Conservation (phyloP, 2,888 invertebrate species). For the Pandemis cinnamomeana region DNA sequence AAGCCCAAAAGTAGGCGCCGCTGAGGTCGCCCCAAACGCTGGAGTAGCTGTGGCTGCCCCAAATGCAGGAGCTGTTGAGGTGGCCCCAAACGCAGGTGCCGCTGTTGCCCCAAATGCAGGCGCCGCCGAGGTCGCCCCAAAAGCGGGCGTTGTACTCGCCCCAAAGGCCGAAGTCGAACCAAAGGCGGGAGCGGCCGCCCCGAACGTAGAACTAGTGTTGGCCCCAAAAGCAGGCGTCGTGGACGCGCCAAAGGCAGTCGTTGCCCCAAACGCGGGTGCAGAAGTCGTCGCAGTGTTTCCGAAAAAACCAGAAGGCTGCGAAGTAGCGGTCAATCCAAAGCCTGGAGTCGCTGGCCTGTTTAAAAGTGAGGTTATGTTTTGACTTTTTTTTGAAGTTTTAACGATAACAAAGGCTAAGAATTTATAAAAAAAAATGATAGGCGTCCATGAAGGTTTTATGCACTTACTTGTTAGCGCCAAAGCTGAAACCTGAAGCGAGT, state of each 20-base stretch:
- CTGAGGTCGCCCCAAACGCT: slow-evolving; percentile 55
- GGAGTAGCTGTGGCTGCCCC: slow-evolving; percentile 56
- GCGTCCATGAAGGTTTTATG: slow-evolving; percentile 33
- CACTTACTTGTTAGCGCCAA: slow-evolving; percentile 78
- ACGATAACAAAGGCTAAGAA: not conserved
- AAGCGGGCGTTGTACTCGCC: slow-evolving; percentile 49
- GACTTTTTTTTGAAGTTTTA: slow-evolving; percentile 15
- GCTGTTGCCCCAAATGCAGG: slow-evolving; percentile 43
- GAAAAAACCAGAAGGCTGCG: slow-evolving; percentile 70
- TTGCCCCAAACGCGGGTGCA: slow-evolving; percentile 50
- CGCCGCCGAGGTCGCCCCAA: slow-evolving; percentile 56
- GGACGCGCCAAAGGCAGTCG: slow-evolving; percentile 39
- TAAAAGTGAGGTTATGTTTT: slow-evolving; percentile 49
- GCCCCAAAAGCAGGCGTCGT: slow-evolving; percentile 50
- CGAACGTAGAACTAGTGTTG: slow-evolving; percentile 47
- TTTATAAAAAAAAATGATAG: slow-evolving; percentile 1
- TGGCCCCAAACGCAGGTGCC: slow-evolving; percentile 53
- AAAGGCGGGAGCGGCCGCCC: slow-evolving; percentile 49
- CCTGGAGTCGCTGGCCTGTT: slow-evolving; percentile 71
- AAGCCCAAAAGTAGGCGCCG: slow-evolving; percentile 52
- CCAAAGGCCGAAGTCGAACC: slow-evolving; percentile 38
- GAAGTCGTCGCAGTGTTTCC: slow-evolving; percentile 61
- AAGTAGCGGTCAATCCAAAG: slow-evolving; percentile 63
- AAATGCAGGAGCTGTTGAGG: slow-evolving; percentile 53
- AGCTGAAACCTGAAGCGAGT: slow-evolving; percentile 72